A percentile compares a stretch with the other conserved stretches of the same genome.
phyloP scores from a whole-genome alignment of 2,113 vertebrate species.

The Carollia perspicillata region DNA sequence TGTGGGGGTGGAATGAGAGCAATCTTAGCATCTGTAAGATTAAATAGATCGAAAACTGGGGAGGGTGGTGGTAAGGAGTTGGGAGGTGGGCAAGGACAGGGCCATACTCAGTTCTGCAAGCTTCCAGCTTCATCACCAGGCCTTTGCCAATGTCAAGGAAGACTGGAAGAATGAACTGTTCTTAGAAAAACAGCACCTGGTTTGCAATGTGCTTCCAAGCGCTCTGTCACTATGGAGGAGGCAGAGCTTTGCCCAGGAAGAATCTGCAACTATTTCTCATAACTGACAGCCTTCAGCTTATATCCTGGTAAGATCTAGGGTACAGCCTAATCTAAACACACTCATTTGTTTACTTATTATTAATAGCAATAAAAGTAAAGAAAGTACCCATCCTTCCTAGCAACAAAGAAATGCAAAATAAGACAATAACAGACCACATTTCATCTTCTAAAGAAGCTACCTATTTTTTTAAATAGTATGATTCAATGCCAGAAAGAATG shows the following conservation, averaged over 20 bases:
- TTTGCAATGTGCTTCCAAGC: background rate
- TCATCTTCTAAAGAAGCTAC: background rate
- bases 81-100: background rate
- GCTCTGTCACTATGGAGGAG: background rate
- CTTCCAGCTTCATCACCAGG: background rate
- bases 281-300: background rate
- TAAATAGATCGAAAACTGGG: background rate
- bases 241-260: background rate
- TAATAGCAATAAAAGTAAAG: background rate
- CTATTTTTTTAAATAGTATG: background rate
- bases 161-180: background rate
- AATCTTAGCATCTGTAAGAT: background rate
- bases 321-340: background rate
- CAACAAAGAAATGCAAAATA: background rate
- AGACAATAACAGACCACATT: background rate
- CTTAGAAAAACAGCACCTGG: background rate
- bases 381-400: background rate
- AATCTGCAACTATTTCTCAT: background rate
- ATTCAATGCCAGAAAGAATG: background rate
- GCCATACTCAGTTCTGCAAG: background rate
- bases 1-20: background rate
- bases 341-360: background rate
- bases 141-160: background rate
- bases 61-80: background rate
- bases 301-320: background rate